Percentiles rank a stretch among this genome's conserved stretches.
Evolutionary conservation across 2,888 invertebrate species (phyloP).

Genomic region (Mythimna pallens): DNA sequence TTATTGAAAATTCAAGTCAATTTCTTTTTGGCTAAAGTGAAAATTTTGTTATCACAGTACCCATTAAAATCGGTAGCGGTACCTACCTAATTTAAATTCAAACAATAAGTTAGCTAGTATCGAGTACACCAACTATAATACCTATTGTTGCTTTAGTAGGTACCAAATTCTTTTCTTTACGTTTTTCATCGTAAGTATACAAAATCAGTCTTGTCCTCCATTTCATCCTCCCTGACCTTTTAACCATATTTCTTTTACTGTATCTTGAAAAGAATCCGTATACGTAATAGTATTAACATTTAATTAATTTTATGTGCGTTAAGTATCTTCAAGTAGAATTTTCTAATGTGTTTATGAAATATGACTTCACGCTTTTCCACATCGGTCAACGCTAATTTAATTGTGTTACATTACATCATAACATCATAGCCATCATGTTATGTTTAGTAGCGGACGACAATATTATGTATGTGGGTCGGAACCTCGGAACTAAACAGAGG

Average conservation of each 20-base stretch:
- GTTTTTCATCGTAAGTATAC: background rate
- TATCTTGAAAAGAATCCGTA: constrained; percentile 1
- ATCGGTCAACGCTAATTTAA: constrained; percentile 25
- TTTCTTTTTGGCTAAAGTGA: constrained; percentile 16
- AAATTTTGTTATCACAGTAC: constrained; percentile 2
- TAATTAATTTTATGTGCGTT: constrained; percentile 5
- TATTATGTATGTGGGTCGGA: constrained; percentile 6
- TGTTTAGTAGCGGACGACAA: background rate
- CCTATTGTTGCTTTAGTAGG: background rate
- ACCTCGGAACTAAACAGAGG: background rate
- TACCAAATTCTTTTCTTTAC: no score
- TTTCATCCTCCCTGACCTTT: background rate
- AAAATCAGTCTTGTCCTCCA: background rate
- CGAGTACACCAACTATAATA: background rate
- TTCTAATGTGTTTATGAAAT: constrained; percentile 40
- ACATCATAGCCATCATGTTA: constrained; percentile 10
- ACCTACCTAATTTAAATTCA: background rate
- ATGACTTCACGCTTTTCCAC: constrained; percentile 34
- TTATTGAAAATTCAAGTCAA: constrained; percentile 33
- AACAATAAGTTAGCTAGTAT: background rate
- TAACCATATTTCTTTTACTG: background rate
- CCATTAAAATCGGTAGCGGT: background rate
- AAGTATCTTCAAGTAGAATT: constrained; percentile 4
- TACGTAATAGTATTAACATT: background rate
- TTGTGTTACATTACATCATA: constrained; percentile 35